These are phyloP conservation scores for Anhinga anhinga DNA, from an alignment of 2,113 vertebrate species.

Conservation along the genomic window DNA sequence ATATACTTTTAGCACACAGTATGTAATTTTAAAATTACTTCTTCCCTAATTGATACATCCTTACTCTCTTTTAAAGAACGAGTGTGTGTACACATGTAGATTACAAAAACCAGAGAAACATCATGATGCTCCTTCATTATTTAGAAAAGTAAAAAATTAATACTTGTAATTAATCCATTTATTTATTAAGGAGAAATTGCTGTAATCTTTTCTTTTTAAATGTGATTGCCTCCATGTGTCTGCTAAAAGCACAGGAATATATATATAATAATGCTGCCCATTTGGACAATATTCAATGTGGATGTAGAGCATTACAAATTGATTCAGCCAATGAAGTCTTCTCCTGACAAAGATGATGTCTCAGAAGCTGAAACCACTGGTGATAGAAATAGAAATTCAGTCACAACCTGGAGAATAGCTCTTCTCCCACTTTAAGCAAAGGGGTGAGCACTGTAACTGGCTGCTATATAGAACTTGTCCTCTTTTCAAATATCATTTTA, in stretches of 20 bases:
- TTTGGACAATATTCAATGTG: neutral
- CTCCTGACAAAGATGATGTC: neutral
- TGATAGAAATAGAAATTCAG: neutral
- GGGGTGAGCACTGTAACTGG: neutral
- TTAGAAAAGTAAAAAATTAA: neutral
- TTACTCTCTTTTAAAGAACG: neutral
- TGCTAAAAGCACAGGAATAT: neutral
- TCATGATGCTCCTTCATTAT: neutral
- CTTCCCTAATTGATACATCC: neutral
- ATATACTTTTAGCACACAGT: neutral
- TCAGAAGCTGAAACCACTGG: neutral
- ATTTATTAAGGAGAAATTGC: neutral
- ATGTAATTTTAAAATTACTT: neutral
- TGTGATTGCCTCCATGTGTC: neutral
- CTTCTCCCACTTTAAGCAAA: neutral
- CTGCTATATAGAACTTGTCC: neutral
- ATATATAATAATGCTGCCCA: neutral
- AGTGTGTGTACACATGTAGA: neutral
- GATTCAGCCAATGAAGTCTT: neutral
- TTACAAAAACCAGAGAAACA: neutral
- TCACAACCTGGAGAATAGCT: neutral
- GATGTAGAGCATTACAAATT: neutral
- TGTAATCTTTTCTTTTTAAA: neutral
- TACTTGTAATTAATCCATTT: neutral
- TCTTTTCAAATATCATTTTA: neutral